Conservation (phyloP, 2,888 invertebrate genomes). For the Tineola bisselliella region DNA sequence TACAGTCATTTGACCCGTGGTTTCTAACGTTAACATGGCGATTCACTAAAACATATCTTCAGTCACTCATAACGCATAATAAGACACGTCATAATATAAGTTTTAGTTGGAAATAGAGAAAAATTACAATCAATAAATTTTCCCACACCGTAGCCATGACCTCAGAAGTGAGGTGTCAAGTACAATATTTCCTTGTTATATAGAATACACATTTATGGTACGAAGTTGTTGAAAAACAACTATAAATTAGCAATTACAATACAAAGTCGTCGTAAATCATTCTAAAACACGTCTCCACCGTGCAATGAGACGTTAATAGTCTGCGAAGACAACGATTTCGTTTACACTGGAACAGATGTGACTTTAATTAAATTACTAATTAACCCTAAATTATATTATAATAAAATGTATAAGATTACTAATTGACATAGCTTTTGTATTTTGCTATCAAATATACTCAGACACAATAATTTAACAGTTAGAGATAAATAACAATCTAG, state of each 20-base stretch:
- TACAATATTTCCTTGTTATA: neutral
- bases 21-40: too few relatives aligned
- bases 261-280: constrained; percentile 13
- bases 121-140: neutral
- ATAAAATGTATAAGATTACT: too few relatives aligned
- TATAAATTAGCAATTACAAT: constrained; percentile 14
- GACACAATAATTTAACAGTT: too few relatives aligned
- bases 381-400: too few relatives aligned
- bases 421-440: too few relatives aligned
- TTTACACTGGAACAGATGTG: neutral
- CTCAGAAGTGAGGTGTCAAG: neutral
- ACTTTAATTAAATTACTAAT: too few relatives aligned
- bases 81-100: neutral
- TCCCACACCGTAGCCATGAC: neutral
- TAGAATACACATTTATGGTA: neutral
- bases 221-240: constrained; percentile 12
- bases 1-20: too few relatives aligned
- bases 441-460: too few relatives aligned
- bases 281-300: constrained; percentile 12
- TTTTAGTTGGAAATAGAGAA: neutral
- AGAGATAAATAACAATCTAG: too few relatives aligned
- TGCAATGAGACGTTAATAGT: constrained; percentile 14
- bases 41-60: too few relatives aligned
- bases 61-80: neutral
- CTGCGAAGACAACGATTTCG: neutral